These are phyloP conservation scores for Passerina amoena DNA, from an alignment of 2,113 vertebrate genomes.

Conservation along the genomic window DNA sequence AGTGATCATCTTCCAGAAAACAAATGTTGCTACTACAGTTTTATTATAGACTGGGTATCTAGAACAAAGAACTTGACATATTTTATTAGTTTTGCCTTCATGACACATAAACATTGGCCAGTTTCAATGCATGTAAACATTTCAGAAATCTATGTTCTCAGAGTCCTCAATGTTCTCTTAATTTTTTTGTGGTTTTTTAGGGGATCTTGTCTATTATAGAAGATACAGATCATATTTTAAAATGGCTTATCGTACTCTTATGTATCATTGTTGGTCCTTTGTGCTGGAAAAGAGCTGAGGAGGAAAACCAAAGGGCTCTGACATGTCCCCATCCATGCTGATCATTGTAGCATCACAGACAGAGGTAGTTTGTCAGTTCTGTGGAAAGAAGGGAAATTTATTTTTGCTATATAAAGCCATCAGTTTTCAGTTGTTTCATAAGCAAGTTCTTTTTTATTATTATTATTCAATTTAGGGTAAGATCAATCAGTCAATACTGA, in stretches of 20 bases:
- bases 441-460: not conserved
- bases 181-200: not conserved
- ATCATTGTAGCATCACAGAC: not conserved
- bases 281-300: not conserved
- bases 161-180: not conserved
- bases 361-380: not conserved
- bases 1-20: not conserved
- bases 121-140: not conserved
- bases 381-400: not conserved
- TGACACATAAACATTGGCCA: not conserved
- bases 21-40: not conserved
- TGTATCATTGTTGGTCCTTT: not conserved
- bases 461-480: not conserved
- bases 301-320: not conserved
- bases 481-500: not conserved
- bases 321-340: not conserved
- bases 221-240: not conserved
- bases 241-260: not conserved
- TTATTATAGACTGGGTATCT: not conserved
- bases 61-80: not conserved
- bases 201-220: not conserved
- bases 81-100: not conserved
- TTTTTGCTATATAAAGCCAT: not conserved
- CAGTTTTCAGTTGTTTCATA: not conserved
- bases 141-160: not conserved